phyloP scores from a whole-genome alignment of 2,888 invertebrate genomes.

The Tipula confusa region DNA sequence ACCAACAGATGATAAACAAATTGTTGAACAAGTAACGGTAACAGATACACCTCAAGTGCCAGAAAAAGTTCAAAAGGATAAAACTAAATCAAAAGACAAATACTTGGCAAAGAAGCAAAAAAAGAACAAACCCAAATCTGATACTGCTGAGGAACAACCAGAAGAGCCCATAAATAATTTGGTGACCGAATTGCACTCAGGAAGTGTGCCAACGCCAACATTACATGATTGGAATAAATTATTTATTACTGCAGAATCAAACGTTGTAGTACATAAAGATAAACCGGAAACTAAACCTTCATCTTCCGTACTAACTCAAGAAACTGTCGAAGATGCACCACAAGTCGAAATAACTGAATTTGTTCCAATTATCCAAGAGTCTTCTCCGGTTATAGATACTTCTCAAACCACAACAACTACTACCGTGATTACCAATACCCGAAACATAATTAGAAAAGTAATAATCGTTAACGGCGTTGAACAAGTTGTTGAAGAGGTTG shows the following conservation, averaged over 20 bases:
- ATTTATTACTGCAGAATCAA: not conserved
- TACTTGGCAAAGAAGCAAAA: not conserved
- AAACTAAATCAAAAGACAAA: not conserved
- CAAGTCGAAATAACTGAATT: no score
- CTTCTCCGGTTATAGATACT: not conserved
- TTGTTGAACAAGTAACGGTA: not conserved
- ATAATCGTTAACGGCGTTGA: conserved; percentile 74
- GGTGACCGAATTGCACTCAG: not conserved
- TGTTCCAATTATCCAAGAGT: not conserved
- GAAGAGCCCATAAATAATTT: not conserved
- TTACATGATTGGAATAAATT: conserved; percentile 1
- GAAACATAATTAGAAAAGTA: conserved; percentile 69
- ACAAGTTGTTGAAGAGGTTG: not conserved
- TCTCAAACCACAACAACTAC: no score
- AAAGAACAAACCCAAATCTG: not conserved
- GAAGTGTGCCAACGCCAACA: not conserved
- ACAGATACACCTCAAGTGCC: not conserved
- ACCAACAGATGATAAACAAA: not conserved
- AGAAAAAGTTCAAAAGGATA: not conserved
- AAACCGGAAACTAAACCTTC: no score
- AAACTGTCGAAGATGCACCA: no score
- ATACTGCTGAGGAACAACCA: not conserved
- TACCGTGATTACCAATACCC: conserved; percentile 62
- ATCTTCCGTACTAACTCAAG: no score
- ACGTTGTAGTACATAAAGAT: not conserved